Evolutionary conservation across 2,888 invertebrate species (phyloP), one percentile per base, ranked within the genome.

Genomic region (Parnassius apollo): DNA sequence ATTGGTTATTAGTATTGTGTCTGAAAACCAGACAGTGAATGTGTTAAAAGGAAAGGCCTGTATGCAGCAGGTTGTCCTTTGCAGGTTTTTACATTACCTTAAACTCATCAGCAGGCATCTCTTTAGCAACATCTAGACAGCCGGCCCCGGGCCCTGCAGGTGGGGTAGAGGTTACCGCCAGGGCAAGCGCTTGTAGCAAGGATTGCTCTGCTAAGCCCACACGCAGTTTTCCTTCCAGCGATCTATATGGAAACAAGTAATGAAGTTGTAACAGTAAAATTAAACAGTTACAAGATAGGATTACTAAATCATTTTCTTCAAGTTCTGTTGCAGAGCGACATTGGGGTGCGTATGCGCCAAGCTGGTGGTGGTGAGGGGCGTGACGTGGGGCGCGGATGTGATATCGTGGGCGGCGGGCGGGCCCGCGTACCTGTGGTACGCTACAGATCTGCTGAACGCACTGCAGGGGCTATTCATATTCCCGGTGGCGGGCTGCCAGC

Each of bases 121-220:
- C 93, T 70, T 94, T 93, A 0, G 94, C 92, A 0, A 93, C 93
- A 80, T 96, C 94, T 1, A 96, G 69, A 22, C 93, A 82, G 75
- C 94, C 94, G 1, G 95, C 94, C 71, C 89, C 93, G 59, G 88
- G 88, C 75, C 95, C 95, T 2, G 18, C 68, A 0, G 97, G 96
- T 49, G 98, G 97, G 0, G 97, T 96, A 68, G 93, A 88, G n/a
- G 96, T 94, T 68, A 95, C 93, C 2, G 98, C 98, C 73, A 96
- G 93, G 0, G 98, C 98, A 55, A 99, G 84, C 10, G 99, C 98
- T 83, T 97, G 94, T 55, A 99, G 90, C 46, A 99, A 95, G 0
- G 98, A 98, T 85, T 99, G 98, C 80, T 99, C 99, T 0, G 99
- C 99, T 63, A 99, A 92, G 0, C 99, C 99, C 72, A 99, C 98